Evolutionary conservation across 2,797 vertebrate genomes (phyloP), one percentile per base, ranked within the genome.

Genomic region (Esox masquinongy): DNA sequence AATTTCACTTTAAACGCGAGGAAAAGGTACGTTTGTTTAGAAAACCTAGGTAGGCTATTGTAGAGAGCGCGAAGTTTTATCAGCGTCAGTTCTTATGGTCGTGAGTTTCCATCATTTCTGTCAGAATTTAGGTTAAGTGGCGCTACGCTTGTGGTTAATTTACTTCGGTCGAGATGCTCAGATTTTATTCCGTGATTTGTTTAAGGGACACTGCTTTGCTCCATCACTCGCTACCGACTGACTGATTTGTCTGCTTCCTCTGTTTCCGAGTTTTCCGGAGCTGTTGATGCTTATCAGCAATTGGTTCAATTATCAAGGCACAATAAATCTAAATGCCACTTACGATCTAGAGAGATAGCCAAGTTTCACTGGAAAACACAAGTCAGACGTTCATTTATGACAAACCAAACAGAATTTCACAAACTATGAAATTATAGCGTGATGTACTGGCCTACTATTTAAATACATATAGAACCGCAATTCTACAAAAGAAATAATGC

Each of bases 11-110:
- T 39, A 22, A 29, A 43, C 14, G 39, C 7, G 14, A 56, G 76
- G 59, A 79, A 19, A 78, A 78, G 77, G 90, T 91, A 78, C 86
- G 88, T 43, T n/a, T 2, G 70, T 68, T 80, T 77, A 24, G 19
- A 12, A 71, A 43, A 64, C 11, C 56, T 61, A 24, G 3, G 5
- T 22, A 34, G 22, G 53, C 22, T 15, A n/a, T 36, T 59, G 5
- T 4, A 31, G 7, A 31, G 39, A 22, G 63, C 22, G 66, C 66
- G 66, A 19, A 51, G n/a, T 73, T 74, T 31, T 50, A 67, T 79
- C 50, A 1, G 64, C 53, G 2, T 63, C 43, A 5, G 19, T 6
- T n/a, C 26, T 74, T 73, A 34, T 70, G 78, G 61, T 82, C 15
- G 22, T 63, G 70, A 36, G 66, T 61, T 71, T 70, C n/a, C 29